Evolutionary conservation across 1,140 invertebrate species (phyloP).

Genomic region (Sycobia sp.): DNA sequence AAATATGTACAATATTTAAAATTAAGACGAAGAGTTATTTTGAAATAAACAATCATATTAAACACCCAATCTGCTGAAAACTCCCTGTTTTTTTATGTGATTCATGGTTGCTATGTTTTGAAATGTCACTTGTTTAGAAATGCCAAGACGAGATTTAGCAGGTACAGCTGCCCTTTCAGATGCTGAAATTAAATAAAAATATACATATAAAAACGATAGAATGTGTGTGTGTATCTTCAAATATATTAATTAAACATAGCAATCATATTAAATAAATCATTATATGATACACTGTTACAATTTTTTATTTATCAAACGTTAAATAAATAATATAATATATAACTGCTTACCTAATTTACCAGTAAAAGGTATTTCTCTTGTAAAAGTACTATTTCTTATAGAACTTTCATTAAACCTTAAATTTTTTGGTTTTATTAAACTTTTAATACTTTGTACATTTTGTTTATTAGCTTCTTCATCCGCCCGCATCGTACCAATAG

Average conservation of each 20-base stretch:
- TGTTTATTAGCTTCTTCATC: conserved; percentile 55
- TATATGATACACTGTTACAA: no score
- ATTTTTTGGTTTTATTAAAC: background rate
- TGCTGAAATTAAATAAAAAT: conserved; percentile 45
- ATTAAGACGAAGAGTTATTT: no score
- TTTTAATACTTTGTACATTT: conserved; percentile 46
- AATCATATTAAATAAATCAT: background rate
- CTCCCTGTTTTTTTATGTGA: conserved; percentile 50
- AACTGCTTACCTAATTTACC: conserved; percentile 52
- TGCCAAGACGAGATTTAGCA: conserved; percentile 56
- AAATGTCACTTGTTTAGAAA: conserved; percentile 58
- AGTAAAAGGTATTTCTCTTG: conserved; percentile 37
- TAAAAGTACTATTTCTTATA: conserved; percentile 15
- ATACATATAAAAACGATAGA: no score
- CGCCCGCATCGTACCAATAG: conserved; percentile 56
- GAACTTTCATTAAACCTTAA: conserved; percentile 38
- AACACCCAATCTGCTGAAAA: conserved; percentile 58
- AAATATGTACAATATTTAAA: no score
- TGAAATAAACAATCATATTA: no score
- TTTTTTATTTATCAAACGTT: background rate
- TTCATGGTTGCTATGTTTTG: conserved; percentile 51
- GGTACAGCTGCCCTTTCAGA: conserved; percentile 51
- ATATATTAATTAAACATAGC: no score
- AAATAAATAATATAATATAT: conserved; percentile 4
- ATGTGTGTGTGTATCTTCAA: no score